Conservation (phyloP, 2,888 invertebrate genomes). For the Caradrina kadenii region DNA sequence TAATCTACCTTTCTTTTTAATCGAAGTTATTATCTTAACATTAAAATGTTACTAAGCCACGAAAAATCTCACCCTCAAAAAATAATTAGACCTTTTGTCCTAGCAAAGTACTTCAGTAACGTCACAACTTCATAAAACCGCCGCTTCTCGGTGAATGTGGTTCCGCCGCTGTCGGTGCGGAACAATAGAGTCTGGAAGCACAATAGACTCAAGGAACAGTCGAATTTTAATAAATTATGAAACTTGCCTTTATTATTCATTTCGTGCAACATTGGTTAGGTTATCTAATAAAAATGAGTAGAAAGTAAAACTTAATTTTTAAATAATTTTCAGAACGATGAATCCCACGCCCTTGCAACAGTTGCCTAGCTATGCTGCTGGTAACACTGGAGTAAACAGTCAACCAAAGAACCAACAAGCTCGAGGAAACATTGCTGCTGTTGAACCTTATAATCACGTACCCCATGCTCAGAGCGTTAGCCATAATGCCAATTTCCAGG, state of each 20-base stretch:
- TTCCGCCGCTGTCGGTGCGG: slow-evolving; percentile 26
- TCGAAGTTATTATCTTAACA: not conserved
- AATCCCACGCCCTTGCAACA: slow-evolving; percentile 88
- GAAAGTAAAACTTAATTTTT: not conserved
- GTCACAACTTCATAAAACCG: slow-evolving; percentile 28
- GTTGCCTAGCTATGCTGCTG: slow-evolving; percentile 84
- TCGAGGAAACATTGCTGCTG: slow-evolving; percentile 95
- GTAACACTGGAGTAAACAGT: slow-evolving; percentile 76
- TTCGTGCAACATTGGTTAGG: not conserved
- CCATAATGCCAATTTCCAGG: slow-evolving; percentile 87
- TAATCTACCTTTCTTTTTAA: not conserved
- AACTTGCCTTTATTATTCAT: slow-evolving; percentile 12
- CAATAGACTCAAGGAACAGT: slow-evolving; percentile 63
- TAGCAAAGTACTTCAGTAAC: slow-evolving; percentile 14
- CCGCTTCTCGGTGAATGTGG: slow-evolving; percentile 28
- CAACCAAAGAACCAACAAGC: slow-evolving; percentile 90
- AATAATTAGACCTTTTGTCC: slow-evolving; percentile 18
- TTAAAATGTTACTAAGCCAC: not conserved
- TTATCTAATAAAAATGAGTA: not conserved
- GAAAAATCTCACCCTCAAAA: slow-evolving; percentile 3
- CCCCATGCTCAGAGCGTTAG: slow-evolving; percentile 91
- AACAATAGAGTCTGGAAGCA: slow-evolving; percentile 43
- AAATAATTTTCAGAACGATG: slow-evolving; percentile 79
- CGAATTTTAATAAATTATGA: slow-evolving; percentile 39
- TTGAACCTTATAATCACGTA: slow-evolving; percentile 96